These are phyloP conservation scores for Hypanus sabinus DNA, from an alignment of 2,113 vertebrate species.

Conservation along the genomic window DNA sequence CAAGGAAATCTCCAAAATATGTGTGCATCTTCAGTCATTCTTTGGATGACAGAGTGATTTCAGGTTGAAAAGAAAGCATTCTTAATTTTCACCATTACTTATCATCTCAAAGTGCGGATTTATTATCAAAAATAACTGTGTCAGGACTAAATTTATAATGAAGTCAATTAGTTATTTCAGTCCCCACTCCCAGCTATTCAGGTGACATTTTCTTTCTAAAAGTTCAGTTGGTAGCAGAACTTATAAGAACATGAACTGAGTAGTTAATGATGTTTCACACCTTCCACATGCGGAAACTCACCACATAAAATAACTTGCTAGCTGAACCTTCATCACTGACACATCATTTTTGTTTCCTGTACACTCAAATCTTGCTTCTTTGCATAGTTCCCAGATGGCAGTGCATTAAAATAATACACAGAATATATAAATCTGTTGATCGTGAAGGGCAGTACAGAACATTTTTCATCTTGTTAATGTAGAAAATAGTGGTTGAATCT, in stretches of 20 bases:
- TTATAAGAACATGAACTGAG: neutral
- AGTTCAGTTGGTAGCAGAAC: neutral
- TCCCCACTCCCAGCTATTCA: neutral
- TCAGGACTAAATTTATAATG: neutral
- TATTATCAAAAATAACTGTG: neutral
- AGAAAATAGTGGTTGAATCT: neutral
- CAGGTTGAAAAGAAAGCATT: neutral
- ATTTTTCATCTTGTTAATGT: neutral
- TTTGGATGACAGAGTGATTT: neutral
- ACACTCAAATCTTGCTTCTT: conserved; percentile 6
- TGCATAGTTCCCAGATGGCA: neutral
- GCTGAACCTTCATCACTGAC: neutral
- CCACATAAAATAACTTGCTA: neutral
- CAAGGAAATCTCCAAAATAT: neutral
- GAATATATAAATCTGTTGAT: neutral
- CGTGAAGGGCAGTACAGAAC: neutral
- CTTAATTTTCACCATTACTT: neutral
- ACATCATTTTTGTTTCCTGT: conserved; percentile 2
- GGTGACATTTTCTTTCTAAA: neutral
- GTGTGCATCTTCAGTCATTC: neutral
- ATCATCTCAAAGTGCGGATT: neutral
- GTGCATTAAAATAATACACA: neutral
- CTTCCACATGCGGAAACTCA: neutral
- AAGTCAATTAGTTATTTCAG: neutral
- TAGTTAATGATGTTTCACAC: neutral